These are phyloP conservation scores for Turritopsis dohrnii DNA, from an alignment of 30 jellyfish, hydroid and myxozoan genomes.

Conservation along the genomic window DNA sequence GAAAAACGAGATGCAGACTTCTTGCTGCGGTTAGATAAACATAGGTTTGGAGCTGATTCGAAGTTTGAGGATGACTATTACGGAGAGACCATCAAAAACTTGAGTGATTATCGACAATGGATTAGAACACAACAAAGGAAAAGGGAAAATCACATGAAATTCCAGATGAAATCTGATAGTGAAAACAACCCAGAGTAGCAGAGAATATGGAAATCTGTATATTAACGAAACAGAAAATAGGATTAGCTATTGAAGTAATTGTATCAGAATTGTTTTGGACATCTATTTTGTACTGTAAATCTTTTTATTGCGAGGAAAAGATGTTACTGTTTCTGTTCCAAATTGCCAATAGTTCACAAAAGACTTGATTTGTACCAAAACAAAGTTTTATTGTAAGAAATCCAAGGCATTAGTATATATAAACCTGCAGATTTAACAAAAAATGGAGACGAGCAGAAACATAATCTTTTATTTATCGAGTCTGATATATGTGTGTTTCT, in stretches of 20 bases:
- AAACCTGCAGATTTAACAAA: too few species aligned
- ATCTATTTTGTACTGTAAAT: background rate
- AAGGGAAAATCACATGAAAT: conserved; percentile 51
- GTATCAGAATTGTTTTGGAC: background rate
- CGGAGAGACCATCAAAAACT: conserved; percentile 83
- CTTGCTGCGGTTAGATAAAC: conserved; percentile 63
- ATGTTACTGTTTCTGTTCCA: background rate
- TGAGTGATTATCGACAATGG: conserved; percentile 96
- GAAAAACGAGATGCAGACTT: conserved; percentile 76
- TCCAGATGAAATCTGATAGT: conserved; percentile 19
- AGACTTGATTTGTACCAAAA: too few species aligned
- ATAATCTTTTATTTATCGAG: too few species aligned
- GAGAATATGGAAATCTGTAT: background rate
- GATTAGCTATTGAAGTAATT: background rate
- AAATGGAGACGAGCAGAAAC: too few species aligned
- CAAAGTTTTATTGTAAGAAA: too few species aligned
- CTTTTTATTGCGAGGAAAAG: background rate
- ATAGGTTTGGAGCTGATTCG: conserved; percentile 73
- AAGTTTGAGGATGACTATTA: conserved; percentile 93
- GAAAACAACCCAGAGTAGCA: background rate
- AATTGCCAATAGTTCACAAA: background rate
- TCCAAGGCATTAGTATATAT: too few species aligned
- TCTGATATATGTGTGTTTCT: too few species aligned
- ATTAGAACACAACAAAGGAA: conserved; percentile 86
- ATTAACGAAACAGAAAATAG: background rate